A percentile compares a stretch with the other conserved stretches of the same genome.
phyloP scores from a whole-genome alignment of 2,888 invertebrate genomes.

The Athalia cordata region DNA sequence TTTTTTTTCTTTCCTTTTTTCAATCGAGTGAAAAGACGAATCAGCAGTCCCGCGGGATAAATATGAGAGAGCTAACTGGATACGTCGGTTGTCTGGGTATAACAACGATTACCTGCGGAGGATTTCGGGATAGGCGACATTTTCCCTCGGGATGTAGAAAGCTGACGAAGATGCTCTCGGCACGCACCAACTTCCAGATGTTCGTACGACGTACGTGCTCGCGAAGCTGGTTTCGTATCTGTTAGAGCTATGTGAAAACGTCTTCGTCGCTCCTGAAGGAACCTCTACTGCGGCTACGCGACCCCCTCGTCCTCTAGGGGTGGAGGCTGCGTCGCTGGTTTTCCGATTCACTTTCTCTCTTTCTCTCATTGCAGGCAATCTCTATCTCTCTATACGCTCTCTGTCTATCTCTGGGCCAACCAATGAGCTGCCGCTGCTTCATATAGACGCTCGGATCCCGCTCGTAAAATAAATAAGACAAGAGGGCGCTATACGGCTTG shows the following conservation, averaged over 20 bases:
- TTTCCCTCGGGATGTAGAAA: slow-evolving; percentile 11
- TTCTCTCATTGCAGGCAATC: background rate
- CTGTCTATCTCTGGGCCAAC: slow-evolving; percentile 23
- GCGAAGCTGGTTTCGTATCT: background rate
- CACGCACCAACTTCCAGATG: slow-evolving; percentile 39
- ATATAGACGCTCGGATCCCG: slow-evolving; percentile 33
- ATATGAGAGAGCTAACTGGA: too few species aligned
- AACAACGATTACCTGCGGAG: slow-evolving; percentile 15
- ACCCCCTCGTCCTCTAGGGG: background rate
- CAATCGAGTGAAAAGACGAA: too few species aligned
- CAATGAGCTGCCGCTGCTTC: slow-evolving; percentile 43
- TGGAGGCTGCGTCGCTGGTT: background rate
- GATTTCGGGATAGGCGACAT: background rate
- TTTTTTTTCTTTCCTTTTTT: too few species aligned
- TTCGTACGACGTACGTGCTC: slow-evolving; percentile 37
- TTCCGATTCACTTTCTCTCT: background rate
- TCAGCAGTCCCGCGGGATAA: too few species aligned
- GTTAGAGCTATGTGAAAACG: too few species aligned
- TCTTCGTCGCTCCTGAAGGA: background rate
- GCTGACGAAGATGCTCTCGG: slow-evolving; percentile 29
- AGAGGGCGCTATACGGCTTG: slow-evolving; percentile 26
- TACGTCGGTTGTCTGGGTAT: background rate
- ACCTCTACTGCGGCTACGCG: background rate
- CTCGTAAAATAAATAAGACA: slow-evolving; percentile 45
- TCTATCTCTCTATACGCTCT: background rate